These are phyloP conservation scores for Spheniscus mendiculus DNA, from an alignment of 2,113 vertebrate genomes.

Conservation along the genomic window DNA sequence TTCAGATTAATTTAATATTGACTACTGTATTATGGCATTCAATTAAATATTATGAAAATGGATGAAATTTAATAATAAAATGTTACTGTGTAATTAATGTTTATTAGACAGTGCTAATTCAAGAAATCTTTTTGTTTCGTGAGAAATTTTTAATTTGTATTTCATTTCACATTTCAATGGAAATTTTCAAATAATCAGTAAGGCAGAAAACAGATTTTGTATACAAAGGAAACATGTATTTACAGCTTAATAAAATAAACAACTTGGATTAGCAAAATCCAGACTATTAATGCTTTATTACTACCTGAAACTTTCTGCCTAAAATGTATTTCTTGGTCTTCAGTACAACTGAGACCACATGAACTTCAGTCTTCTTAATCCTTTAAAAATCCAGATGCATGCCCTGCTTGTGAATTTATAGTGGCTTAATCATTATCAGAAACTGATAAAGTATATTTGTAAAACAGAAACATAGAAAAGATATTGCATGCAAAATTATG, in stretches of 20 bases:
- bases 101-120: not conserved
- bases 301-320: not conserved
- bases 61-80: not conserved
- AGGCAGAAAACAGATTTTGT: not conserved
- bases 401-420: not conserved
- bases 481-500: not conserved
- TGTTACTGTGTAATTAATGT: not conserved
- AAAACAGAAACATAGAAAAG: not conserved
- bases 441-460: not conserved
- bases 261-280: not conserved
- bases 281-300: not conserved
- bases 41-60: not conserved
- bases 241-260: not conserved
- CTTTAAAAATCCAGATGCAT: not conserved
- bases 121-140: not conserved
- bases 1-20: not conserved
- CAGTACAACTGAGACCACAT: not conserved
- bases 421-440: not conserved
- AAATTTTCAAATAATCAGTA: not conserved
- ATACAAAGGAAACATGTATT: not conserved
- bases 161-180: not conserved
- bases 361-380: not conserved
- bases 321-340: not conserved
- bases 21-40: not conserved
- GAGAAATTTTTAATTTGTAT: not conserved